These are phyloP conservation scores for Eulithis prunata DNA, from an alignment of 2,888 invertebrate species.

Conservation along the genomic window DNA sequence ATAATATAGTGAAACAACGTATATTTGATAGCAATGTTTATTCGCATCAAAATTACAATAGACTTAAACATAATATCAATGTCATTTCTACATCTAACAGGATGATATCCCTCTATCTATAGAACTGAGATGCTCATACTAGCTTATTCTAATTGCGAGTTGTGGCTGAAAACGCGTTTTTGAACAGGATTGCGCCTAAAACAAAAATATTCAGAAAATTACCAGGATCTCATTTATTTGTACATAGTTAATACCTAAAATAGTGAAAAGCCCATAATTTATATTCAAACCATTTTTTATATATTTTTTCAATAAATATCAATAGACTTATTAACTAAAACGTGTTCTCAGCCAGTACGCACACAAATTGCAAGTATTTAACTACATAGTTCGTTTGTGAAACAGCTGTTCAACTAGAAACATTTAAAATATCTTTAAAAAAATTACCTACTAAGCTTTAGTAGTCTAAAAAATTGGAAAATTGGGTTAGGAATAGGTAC, in stretches of 20 bases:
- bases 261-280: too few relatives aligned
- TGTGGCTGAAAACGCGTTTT: constrained; percentile 18
- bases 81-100: constrained; percentile 54
- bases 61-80: constrained; percentile 56
- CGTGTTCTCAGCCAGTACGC: background rate
- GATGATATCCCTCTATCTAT: constrained; percentile 67
- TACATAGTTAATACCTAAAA: too few relatives aligned
- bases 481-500: too few relatives aligned
- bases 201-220: too few relatives aligned
- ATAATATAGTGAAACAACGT: constrained; percentile 35
- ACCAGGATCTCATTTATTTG: too few relatives aligned
- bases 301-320: background rate
- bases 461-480: background rate
- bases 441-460: background rate
- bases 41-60: constrained; percentile 69
- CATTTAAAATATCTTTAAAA: background rate
- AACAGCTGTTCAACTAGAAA: background rate
- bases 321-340: background rate
- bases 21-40: constrained; percentile 66
- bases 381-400: background rate
- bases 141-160: constrained; percentile 43
- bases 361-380: background rate
- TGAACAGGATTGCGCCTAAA: too few relatives aligned
- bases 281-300: too few relatives aligned
- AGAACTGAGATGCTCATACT: constrained; percentile 45